Percentiles rank a stretch among this genome's conserved stretches.
phyloP scores from a whole-genome alignment of 2,113 vertebrate species.

The Sinosuthora webbiana region DNA sequence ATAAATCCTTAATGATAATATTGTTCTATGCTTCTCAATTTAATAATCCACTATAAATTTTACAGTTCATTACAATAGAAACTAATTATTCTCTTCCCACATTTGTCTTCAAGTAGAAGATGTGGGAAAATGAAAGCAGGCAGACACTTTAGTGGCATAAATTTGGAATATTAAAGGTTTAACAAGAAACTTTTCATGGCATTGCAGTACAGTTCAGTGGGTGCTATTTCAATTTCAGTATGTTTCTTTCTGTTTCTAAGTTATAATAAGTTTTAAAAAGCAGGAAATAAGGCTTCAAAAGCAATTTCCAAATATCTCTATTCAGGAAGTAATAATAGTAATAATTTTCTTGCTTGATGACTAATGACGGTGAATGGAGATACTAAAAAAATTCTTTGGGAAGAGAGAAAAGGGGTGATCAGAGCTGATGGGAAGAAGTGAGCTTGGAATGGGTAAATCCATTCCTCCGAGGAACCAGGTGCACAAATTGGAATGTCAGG shows the following conservation, averaged over 20 bases:
- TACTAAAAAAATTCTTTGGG: background rate
- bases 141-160: background rate
- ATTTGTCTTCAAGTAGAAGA: conserved; percentile 31
- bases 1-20: conserved; percentile 64
- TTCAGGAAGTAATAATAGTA: background rate
- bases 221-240: background rate
- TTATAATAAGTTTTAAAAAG: background rate
- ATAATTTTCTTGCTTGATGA: background rate
- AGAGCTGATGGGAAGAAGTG: background rate
- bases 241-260: background rate
- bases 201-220: background rate
- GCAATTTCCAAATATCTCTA: background rate
- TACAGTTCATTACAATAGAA: conserved; percentile 47
- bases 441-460: background rate
- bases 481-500: background rate
- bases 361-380: background rate
- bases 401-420: background rate
- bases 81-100: conserved; percentile 52
- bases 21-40: conserved; percentile 49
- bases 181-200: background rate
- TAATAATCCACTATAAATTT: conserved; percentile 48
- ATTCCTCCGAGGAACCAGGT: background rate
- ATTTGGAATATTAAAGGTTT: conserved; percentile 4
- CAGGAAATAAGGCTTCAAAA: background rate
- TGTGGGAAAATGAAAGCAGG: conserved; percentile 16